A percentile compares a stretch with the other conserved stretches of the same genome.
These are phyloP conservation scores for Fragum sueziense DNA, from an alignment of 2,888 invertebrate genomes.

Conservation along the genomic window DNA sequence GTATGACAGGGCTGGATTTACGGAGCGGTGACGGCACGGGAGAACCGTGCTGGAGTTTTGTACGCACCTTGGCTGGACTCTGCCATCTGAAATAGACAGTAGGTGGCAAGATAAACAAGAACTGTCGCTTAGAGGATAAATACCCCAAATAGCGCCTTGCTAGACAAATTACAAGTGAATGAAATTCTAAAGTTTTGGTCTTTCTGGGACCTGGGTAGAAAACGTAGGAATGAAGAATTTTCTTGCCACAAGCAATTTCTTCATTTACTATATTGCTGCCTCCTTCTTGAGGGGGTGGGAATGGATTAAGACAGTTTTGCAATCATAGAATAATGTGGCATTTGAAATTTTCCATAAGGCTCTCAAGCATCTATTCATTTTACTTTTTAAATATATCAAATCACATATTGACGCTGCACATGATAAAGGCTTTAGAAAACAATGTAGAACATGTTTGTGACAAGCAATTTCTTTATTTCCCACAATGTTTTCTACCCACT, in stretches of 20 bases:
- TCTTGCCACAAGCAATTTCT: neutral
- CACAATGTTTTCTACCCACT: too few relatives aligned
- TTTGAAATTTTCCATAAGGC: too few relatives aligned
- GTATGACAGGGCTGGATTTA: conserved; percentile 55
- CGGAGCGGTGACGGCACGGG: conserved; percentile 50
- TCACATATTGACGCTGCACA: neutral
- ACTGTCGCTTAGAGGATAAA: too few relatives aligned
- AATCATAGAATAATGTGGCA: too few relatives aligned
- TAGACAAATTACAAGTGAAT: too few relatives aligned
- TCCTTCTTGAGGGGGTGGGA: neutral
- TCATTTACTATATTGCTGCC: neutral
- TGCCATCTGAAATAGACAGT: conserved; percentile 67
- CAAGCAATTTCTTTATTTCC: too few relatives aligned
- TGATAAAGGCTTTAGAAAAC: neutral
- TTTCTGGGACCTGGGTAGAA: too few relatives aligned
- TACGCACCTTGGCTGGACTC: conserved; percentile 68
- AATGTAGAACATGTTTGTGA: too few relatives aligned
- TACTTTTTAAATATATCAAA: neutral
- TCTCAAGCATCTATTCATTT: too few relatives aligned
- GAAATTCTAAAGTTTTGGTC: too few relatives aligned
- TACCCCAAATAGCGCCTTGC: too few relatives aligned
- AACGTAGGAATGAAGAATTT: neutral
- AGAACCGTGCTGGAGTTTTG: conserved; percentile 52
- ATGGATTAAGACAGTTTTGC: neutral
- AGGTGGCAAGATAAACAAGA: too few relatives aligned